Evolutionary conservation across 2,113 vertebrate genomes (phyloP).

Genomic region (Todiramphus saurophagus): DNA sequence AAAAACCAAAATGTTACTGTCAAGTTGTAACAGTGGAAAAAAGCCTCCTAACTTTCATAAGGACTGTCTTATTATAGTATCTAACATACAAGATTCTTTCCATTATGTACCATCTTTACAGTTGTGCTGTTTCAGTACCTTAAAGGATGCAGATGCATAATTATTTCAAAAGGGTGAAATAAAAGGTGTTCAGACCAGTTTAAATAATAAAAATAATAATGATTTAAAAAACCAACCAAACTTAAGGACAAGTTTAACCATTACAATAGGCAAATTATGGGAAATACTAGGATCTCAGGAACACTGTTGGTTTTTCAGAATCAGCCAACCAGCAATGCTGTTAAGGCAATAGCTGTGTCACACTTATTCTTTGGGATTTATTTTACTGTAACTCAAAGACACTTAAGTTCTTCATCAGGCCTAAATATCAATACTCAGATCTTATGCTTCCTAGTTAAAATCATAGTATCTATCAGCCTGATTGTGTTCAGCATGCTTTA

Average conservation of each 20-base stretch:
- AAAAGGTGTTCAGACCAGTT: background rate
- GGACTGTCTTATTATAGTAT: background rate
- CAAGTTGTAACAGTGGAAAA: background rate
- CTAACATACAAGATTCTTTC: background rate
- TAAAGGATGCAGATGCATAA: background rate
- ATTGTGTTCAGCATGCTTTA: background rate
- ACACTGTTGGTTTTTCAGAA: background rate
- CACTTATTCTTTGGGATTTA: background rate
- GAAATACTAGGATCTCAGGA: background rate
- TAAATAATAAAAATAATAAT: background rate
- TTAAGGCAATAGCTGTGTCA: background rate
- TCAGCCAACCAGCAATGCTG: background rate
- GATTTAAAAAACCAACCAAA: background rate
- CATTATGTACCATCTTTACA: background rate
- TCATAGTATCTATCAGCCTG: background rate
- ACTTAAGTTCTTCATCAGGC: background rate
- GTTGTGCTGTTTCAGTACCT: background rate
- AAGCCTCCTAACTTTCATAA: background rate
- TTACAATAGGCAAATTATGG: background rate
- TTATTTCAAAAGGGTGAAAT: background rate
- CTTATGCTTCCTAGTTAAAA: conserved; percentile 1
- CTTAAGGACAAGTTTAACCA: background rate
- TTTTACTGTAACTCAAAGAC: background rate
- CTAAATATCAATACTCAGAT: conserved; percentile 2
- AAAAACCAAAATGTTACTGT: background rate